Conservation (phyloP, 2,888 invertebrate genomes). For the Nephrotoma flavescens region DNA sequence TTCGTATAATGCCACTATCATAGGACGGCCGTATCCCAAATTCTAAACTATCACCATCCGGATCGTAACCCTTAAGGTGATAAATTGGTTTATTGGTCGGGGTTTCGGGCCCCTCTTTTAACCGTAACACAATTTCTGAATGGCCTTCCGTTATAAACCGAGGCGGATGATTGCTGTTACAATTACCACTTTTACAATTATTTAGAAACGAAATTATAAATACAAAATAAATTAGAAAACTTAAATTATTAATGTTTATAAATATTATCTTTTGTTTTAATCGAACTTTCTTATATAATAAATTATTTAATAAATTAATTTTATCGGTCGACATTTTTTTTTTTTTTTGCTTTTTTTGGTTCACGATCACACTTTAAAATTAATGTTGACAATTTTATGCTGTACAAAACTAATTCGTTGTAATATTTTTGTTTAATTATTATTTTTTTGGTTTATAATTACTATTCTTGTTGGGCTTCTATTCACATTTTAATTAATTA, state of each 20-base stretch:
- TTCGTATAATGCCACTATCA: slow-evolving; percentile 68
- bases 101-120: slow-evolving; percentile 78
- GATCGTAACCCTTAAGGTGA: slow-evolving; percentile 66
- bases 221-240: background rate
- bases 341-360: background rate
- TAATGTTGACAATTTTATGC: background rate
- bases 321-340: background rate
- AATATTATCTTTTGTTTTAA: slow-evolving; percentile 7
- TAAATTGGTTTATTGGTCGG: slow-evolving; percentile 71
- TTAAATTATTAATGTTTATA: background rate
- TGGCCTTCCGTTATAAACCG: slow-evolving; percentile 75
- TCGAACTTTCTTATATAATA: slow-evolving; percentile 12
- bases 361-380: background rate
- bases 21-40: slow-evolving; percentile 71
- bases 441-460: background rate
- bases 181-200: slow-evolving; percentile 14
- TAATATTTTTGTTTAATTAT: background rate
- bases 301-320: slow-evolving; percentile 4
- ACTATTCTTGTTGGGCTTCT: background rate
- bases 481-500: background rate
- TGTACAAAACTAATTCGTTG: background rate
- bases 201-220: slow-evolving; percentile 3
- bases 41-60: slow-evolving; percentile 67
- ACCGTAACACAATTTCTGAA: slow-evolving; percentile 77
- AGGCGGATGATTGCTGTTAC: slow-evolving; percentile 64